These are phyloP conservation scores for Threskiornis aethiopicus DNA, from an alignment of 2,797 vertebrate species.

Conservation along the genomic window DNA sequence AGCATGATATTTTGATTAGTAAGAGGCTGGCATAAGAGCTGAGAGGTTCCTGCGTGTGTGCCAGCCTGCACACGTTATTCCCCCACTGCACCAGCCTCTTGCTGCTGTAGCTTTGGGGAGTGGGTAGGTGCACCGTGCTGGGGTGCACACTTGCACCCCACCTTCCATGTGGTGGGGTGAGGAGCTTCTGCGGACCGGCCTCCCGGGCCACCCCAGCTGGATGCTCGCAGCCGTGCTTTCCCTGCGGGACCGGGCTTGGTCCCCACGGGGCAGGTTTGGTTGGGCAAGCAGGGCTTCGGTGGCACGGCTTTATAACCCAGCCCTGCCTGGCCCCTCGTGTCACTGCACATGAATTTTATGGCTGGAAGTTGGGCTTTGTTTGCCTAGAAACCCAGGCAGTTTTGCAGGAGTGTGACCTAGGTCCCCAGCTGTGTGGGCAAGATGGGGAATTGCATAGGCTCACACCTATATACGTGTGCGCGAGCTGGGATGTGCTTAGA, in stretches of 20 bases:
- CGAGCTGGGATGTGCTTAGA: not conserved
- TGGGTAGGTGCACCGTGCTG: fast-evolving
- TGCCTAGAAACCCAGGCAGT: not conserved
- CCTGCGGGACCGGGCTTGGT: not conserved
- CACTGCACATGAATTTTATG: not conserved
- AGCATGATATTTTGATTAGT: constrained; percentile 17
- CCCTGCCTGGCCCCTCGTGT: not conserved
- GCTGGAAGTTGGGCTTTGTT: not conserved
- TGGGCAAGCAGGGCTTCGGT: not conserved
- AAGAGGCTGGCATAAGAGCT: constrained; percentile 3
- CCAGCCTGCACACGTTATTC: not conserved
- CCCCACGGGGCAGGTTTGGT: not conserved
- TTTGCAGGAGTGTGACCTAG: not conserved
- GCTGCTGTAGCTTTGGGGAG: not conserved
- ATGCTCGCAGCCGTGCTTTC: not conserved
- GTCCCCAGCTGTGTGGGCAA: not conserved
- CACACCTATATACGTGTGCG: not conserved
- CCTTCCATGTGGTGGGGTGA: fast-evolving
- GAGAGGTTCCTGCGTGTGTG: not conserved
- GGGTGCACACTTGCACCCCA: not conserved
- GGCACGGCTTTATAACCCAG: not conserved
- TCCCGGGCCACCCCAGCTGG: fast-evolving
- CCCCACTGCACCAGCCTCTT: not conserved
- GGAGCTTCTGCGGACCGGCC: not conserved
- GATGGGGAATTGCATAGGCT: not conserved